phyloP scores from a whole-genome alignment of 2,113 vertebrate species.

The Eurystomus gularis region DNA sequence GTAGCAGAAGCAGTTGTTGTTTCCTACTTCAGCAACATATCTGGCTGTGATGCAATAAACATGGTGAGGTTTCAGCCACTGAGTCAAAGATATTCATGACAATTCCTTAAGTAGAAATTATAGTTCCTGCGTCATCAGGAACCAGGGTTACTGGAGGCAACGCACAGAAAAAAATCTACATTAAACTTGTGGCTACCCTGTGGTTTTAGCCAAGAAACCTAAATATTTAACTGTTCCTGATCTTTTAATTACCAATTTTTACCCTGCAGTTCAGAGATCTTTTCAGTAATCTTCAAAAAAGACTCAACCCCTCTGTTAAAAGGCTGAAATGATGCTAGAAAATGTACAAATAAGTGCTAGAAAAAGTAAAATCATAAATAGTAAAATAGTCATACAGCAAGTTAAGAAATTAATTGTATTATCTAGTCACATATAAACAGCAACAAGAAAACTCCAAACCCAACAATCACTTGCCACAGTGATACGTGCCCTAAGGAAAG shows the following conservation, averaged over 20 bases:
- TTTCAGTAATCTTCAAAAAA: neutral
- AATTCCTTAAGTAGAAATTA: neutral
- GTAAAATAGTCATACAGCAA: neutral
- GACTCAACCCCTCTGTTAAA: neutral
- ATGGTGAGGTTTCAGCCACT: neutral
- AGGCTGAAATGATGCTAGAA: neutral
- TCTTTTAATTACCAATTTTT: neutral
- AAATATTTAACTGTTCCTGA: neutral
- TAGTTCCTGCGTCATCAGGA: neutral
- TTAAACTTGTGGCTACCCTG: neutral
- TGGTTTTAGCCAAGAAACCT: neutral
- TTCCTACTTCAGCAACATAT: neutral
- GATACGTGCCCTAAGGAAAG: rapidly evolving
- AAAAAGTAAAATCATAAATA: neutral
- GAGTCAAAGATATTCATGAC: neutral
- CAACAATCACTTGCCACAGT: neutral
- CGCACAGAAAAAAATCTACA: neutral
- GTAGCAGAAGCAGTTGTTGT: neutral
- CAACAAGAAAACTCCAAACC: neutral
- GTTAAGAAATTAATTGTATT: neutral
- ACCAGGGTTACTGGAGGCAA: neutral
- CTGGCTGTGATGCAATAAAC: neutral
- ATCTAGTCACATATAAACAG: neutral
- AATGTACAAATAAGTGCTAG: neutral
- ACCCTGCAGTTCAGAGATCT: neutral